Evolutionary conservation across 2,113 vertebrate species (phyloP).

Genomic region (Leptobrachium leishanense): DNA sequence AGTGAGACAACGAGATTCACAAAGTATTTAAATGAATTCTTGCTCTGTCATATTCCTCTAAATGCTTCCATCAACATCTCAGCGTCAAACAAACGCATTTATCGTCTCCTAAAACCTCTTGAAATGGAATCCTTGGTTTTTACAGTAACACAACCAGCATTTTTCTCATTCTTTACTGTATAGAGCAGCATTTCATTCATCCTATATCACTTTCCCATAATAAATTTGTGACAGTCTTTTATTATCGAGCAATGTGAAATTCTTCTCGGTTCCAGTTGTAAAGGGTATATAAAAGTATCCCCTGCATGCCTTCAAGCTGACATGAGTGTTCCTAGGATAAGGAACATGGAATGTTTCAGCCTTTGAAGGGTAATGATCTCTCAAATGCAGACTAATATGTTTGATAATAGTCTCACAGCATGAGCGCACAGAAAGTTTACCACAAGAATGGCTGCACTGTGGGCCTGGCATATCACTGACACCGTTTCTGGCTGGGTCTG

Average conservation of each 20-base stretch:
- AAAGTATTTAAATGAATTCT: not conserved
- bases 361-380: constrained; percentile 76
- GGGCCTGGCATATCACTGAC: constrained; percentile 65
- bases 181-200: constrained; percentile 11
- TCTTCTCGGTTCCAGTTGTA: constrained; percentile 48
- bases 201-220: constrained; percentile 29
- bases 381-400: constrained; percentile 69
- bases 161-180: constrained; percentile 24
- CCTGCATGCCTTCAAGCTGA: constrained; percentile 53
- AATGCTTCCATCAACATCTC: constrained; percentile 1
- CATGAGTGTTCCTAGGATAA: constrained; percentile 51
- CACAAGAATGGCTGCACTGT: constrained; percentile 74
- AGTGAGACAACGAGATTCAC: no score
- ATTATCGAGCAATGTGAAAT: constrained; percentile 8
- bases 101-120: constrained; percentile 1
- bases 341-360: constrained; percentile 62
- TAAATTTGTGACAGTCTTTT: constrained; percentile 26
- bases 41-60: not conserved
- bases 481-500: constrained; percentile 61
- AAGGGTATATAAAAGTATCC: constrained; percentile 52
- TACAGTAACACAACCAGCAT: constrained; percentile 11
- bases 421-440: constrained; percentile 73
- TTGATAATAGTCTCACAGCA: constrained; percentile 67
- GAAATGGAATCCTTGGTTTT: not conserved
- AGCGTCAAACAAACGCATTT: not conserved